These are phyloP conservation scores for Dasysyrphus albostriatus DNA, from an alignment of 2,888 invertebrate species.

Conservation along the genomic window DNA sequence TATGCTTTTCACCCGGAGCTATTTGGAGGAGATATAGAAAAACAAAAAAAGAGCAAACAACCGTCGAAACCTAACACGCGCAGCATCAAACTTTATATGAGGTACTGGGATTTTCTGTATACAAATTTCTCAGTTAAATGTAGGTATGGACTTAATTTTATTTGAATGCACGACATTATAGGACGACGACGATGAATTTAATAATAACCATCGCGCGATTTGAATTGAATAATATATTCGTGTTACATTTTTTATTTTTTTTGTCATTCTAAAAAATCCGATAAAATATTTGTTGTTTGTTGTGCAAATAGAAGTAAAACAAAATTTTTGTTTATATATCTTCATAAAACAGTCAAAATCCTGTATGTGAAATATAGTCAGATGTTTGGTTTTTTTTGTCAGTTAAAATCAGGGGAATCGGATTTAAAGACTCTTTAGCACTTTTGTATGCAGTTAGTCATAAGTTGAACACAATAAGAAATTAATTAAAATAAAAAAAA, in stretches of 20 bases:
- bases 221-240: constrained; percentile 17
- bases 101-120: neutral
- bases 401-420: too few species aligned
- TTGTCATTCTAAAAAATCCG: neutral
- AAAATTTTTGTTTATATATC: neutral
- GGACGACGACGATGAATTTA: constrained; percentile 1
- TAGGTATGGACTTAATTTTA: constrained; percentile 45
- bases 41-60: constrained; percentile 1
- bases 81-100: constrained; percentile 41
- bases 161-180: constrained; percentile 48
- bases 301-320: constrained; percentile 12
- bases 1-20: constrained; percentile 56
- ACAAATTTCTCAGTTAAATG: constrained; percentile 7
- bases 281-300: constrained; percentile 20
- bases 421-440: too few species aligned
- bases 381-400: neutral
- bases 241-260: constrained; percentile 4
- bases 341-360: neutral
- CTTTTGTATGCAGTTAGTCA: too few species aligned
- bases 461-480: too few species aligned
- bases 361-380: neutral
- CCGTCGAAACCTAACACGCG: constrained; percentile 52
- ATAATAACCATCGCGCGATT: constrained; percentile 40
- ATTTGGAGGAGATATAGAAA: constrained; percentile 27
- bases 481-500: too few species aligned